Evolutionary conservation across 2,888 invertebrate species (phyloP), one percentile per base, ranked within the genome.

Genomic region (Folsomia manolachei): DNA sequence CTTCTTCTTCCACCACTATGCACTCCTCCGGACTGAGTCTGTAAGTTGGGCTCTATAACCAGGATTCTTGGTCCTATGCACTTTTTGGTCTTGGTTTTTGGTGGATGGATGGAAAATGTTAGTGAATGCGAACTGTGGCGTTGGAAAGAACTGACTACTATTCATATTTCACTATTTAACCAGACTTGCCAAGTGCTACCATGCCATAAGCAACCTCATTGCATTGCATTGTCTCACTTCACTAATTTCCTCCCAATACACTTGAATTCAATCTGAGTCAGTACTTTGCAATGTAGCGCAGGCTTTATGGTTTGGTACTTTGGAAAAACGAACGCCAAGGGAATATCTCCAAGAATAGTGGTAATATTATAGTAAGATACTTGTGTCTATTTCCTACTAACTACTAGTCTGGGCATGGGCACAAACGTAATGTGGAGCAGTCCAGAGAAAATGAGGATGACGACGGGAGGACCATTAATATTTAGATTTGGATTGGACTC

Each of bases 401-500:
- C 51, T 51, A 51, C 51, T 18, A 51, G 18, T 56, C 21, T 56
- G 21, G 56, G 9, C 51, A n/a, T 39, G 39, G 39, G 7, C 39
- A 39, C 39, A 39, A 39, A 39, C n/a, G n/a, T n/a, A 39, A 39
- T 39, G 39, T 39, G 39, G 39, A 39, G 39, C 39, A 39, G 39
- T 39, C 39, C 39, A 39, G 39, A 9, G n/a, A n/a, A n/a, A n/a
- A n/a, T n/a, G n/a, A n/a, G 39, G 39, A 39, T 14, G 39, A 39
- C 39, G 39, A 39, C 19, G 21, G 19, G 7, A n/a, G 56, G 18
- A 56, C 11, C 56, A 56, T 56, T 56, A 56, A 56, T 56, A 56
- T 56, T 56, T 56, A 56, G 7, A 56, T 56, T 56, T 56, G 56
- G 56, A 56, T 21, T 39, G 39, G 56, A 56, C 56, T 51, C 56